Evolutionary conservation across 2,888 invertebrate species (phyloP).

Genomic region (Cephalotes varians): DNA sequence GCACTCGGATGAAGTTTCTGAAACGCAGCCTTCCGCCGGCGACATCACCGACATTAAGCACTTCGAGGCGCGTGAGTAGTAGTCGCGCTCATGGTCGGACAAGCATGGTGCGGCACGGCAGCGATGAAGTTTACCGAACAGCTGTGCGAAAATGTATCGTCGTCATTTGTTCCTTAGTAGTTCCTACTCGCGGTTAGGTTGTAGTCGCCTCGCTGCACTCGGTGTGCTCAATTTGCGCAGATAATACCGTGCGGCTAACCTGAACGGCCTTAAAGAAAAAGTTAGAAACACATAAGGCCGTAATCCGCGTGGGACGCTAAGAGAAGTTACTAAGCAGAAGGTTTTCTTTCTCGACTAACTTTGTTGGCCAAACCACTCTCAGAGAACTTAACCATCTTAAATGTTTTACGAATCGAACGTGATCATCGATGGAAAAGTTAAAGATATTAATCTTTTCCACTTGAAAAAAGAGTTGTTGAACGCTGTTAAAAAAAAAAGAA

Average conservation of each 20-base stretch:
- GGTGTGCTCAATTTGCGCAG: conserved; percentile 58
- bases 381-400: not conserved
- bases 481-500: not conserved
- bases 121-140: conserved; percentile 78
- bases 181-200: conserved; percentile 52
- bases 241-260: conserved; percentile 57
- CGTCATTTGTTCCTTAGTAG: conserved; percentile 78
- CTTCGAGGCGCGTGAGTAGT: conserved; percentile 26
- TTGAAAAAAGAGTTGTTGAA: not conserved
- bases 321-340: conserved; percentile 23
- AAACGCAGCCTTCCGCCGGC: no score
- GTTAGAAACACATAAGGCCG: conserved; percentile 49
- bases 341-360: conserved; percentile 8
- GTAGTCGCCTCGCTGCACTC: conserved; percentile 43
- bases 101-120: conserved; percentile 19
- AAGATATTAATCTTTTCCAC: conserved; percentile 1
- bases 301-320: conserved; percentile 32
- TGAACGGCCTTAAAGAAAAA: conserved; percentile 56
- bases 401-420: not conserved
- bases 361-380: not conserved
- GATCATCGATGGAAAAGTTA: conserved; percentile 3
- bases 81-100: conserved; percentile 2
- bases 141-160: conserved; percentile 81
- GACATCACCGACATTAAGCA: conserved; percentile 40
- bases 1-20: no score